These are phyloP conservation scores for Ormyrus nitidulus DNA, from an alignment of 2,888 invertebrate species.

Conservation along the genomic window DNA sequence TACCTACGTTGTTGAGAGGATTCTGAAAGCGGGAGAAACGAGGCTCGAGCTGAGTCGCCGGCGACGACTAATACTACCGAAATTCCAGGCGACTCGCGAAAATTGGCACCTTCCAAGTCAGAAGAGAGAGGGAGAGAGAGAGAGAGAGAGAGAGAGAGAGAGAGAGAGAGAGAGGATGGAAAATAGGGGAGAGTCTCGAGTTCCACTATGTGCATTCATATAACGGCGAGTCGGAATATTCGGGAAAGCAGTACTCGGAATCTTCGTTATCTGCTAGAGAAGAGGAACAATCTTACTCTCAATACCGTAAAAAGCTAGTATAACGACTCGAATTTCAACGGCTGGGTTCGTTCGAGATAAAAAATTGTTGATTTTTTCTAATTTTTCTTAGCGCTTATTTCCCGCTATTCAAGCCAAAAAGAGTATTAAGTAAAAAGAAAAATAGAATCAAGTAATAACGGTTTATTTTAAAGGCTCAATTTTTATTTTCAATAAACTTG, in stretches of 20 bases:
- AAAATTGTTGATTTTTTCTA: too few relatives aligned
- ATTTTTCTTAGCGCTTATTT: too few relatives aligned
- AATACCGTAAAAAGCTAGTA: slow-evolving; percentile 13
- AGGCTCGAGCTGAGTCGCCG: neutral
- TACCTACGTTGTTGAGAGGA: slow-evolving; percentile 42
- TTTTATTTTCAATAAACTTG: neutral
- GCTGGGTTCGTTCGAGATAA: too few relatives aligned
- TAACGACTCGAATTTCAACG: neutral
- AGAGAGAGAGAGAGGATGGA: neutral
- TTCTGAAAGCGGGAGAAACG: neutral
- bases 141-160: neutral
- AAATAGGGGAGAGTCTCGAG: neutral
- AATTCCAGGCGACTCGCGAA: slow-evolving; percentile 40
- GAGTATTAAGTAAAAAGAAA: too few relatives aligned
- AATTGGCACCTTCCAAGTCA: slow-evolving; percentile 43
- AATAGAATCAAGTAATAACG: too few relatives aligned
- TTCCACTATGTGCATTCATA: slow-evolving; percentile 5
- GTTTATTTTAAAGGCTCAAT: too few relatives aligned
- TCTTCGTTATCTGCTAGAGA: neutral
- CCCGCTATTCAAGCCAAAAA: too few relatives aligned
- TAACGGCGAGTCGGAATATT: slow-evolving; percentile 1
- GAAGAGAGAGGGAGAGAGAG: neutral
- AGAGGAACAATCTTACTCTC: slow-evolving; percentile 4
- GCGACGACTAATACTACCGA: slow-evolving; percentile 40
- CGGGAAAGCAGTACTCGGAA: neutral